Base-by-base conservation (phyloP, 2,888 invertebrate genomes). In the Pomacea canaliculata region DNA sequence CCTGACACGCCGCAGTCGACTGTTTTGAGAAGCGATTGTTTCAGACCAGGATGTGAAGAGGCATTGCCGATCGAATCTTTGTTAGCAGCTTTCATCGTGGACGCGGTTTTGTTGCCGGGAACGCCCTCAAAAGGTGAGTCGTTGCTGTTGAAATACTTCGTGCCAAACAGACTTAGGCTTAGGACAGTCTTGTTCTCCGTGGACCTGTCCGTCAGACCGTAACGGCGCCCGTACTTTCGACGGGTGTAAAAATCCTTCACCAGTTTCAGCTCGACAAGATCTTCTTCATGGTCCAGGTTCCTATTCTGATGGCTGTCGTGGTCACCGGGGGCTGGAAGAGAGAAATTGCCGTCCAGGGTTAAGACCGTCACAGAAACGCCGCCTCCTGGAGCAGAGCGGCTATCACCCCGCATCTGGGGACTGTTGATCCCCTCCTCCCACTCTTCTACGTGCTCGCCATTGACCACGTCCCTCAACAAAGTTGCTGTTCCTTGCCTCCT, bases 241-340 rank as follows among this genome's bases (percentile, higher is more conserved):
- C 74, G 60, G 16, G 68, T 16, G 60, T 74, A 68, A 46, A 74
- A 74, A 23, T 74, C 74, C 63, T 68, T 19, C 62, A 74, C 67
- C n/a, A 69, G 56, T 19, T 49, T 69, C 27, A 74, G 62, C 46
- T 74, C 74, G 16, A 27, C 7, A 62, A 69, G 60, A 49, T 74
- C 74, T 19, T 49, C 48, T 7, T 48, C 10, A 2, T 18, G 7
- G 69, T 69, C 51, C 49, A 16, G 10, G 23, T 1, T 18, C 27
- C 66, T 56, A 13, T 66, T 51, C 16, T 49, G 63, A 65, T 37
- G 16, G 23, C 63, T 49, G 56, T 56, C 19, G 1, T 67, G 67
- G 23, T 66, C 59, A 9, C 68, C 66, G 72, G 72, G 65, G 27
- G 48, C 23, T 0, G 72, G 72, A 27, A 63, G 49, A 7, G 49